Percentiles rank a stretch among this genome's conserved stretches.
These are phyloP conservation scores for Linyphia triangularis DNA, from an alignment of 2,888 invertebrate species.

Conservation along the genomic window DNA sequence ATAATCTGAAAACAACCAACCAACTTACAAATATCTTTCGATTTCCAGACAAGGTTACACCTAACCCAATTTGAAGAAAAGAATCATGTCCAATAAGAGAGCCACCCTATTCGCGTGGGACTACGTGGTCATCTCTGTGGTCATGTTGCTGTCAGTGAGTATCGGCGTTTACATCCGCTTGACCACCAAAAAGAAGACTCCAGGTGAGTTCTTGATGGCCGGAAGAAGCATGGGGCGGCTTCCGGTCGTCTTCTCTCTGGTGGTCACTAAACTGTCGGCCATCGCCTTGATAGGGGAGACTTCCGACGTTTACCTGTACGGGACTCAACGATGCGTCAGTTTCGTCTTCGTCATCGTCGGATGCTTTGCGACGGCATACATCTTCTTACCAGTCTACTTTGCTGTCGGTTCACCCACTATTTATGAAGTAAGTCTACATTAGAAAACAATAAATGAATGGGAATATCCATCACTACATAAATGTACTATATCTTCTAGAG, in stretches of 20 bases:
- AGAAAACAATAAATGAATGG: too few relatives aligned
- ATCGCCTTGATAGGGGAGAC: constrained; percentile 68
- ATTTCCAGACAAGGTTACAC: too few relatives aligned
- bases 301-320: constrained; percentile 69
- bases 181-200: constrained; percentile 90
- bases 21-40: too few relatives aligned
- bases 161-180: constrained; percentile 91
- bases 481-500: too few relatives aligned
- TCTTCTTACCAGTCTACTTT: constrained; percentile 92
- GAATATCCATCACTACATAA: too few relatives aligned
- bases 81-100: too few relatives aligned
- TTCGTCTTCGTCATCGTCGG: constrained; percentile 83
- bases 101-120: too few relatives aligned
- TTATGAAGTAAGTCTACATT: constrained; percentile 85
- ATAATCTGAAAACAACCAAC: too few relatives aligned
- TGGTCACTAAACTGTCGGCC: constrained; percentile 68
- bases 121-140: constrained; percentile 9
- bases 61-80: too few relatives aligned
- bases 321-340: constrained; percentile 82
- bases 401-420: constrained; percentile 89
- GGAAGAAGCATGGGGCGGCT: constrained; percentile 53
- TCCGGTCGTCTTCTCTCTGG: constrained; percentile 71
- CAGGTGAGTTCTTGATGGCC: constrained; percentile 80
- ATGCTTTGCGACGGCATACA: constrained; percentile 82
- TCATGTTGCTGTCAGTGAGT: constrained; percentile 11